Base-by-base conservation (phyloP, 2,888 invertebrate species). In the Cordilura impudica region DNA sequence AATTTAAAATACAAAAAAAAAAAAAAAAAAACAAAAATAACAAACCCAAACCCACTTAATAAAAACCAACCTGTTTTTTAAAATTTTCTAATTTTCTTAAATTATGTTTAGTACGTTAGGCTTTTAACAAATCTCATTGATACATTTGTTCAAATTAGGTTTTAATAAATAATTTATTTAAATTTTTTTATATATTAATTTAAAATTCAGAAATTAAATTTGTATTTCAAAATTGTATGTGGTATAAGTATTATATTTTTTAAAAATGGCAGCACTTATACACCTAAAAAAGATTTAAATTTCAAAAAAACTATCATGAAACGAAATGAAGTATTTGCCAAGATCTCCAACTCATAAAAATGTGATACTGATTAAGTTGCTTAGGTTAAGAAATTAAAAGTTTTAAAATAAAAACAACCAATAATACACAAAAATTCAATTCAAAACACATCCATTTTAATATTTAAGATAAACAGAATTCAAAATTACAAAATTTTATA, bases 321-420 rank as follows among this genome's bases (percentile, higher is more conserved):
- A 79, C 75, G 79, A 79, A 75, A 75, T 72, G 45, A 79, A 79
- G 79, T 79, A 79, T 79, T 79, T 79, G 79, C 79, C 79, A 79
- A 79, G 79, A 79, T 79, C 79, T 79, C 79, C 79, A 79, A 79
- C 79, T 79, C 79, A 79, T 79, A 72, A 79, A 72, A 72, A 79
- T 79, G 79, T 79, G 79, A 79, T 79, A 79, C 79, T 79, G 71
- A 79, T 79, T 79, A 79, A 79, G 79, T 79, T 75, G 79, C 79
- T 72, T 79, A 79, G 79, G 71, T 75, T 79, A 79, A 79, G 79
- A 75, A 69, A 69, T 56, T 43, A 47, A 14, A 66, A 23, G 26
- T 10, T 67, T 23, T n/a, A 66, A 66, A 12, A 63, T 39, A 67
- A 8, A 61, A 47, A 54, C 47, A 31, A 61, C 23, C 61, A 65